Base-by-base conservation (phyloP, 2,113 vertebrate species). In the Pyxicephalus adspersus region DNA sequence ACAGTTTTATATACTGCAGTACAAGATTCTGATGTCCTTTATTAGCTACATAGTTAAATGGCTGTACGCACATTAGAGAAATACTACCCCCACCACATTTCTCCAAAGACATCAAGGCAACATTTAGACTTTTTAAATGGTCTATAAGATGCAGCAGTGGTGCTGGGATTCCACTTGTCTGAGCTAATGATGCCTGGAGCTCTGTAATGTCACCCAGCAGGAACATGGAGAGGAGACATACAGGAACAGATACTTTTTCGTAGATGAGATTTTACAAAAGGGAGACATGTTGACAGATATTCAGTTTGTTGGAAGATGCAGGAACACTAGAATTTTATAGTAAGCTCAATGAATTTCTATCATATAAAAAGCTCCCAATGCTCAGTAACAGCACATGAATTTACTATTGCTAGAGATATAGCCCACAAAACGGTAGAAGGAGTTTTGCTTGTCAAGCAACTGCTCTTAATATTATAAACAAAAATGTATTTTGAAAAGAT, bases 61-160 rank as follows among this genome's bases (percentile, higher is more conserved):
- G 38, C 29, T 77, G 54, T 50, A 76, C 64, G 54, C 61, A 54
- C 61, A 77, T 64, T 31, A 66, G 28, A 77, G 28, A 64, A 66
- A 77, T 77, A 52, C 38, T 66, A 38, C 23, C 20, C 2, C 51
- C 28, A 19, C 28, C 38, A 45, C 38, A 45, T 66, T 57, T 38
- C 64, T 31, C 51, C 26, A 8, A 60, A 31, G 13, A 20, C 57
- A 77, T 83, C 77, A 83, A 76, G 38, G 72, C 66, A 79, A 84
- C 84, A 84, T 83, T 70, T 83, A 79, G 66, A 61, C 74, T 64
- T 64, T 86, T 81, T 75, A 76, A 85, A 81, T 20, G 38, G 23
- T 55, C 26, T 5, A 52, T 4, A 57, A 81, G 83, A 64, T 51
- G 81, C 50, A 84, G 82, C 28, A 68, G 81, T 84, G 70, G 68